Evolutionary conservation across 1,140 invertebrate genomes (phyloP).

Genomic region (Colletes gigas): DNA sequence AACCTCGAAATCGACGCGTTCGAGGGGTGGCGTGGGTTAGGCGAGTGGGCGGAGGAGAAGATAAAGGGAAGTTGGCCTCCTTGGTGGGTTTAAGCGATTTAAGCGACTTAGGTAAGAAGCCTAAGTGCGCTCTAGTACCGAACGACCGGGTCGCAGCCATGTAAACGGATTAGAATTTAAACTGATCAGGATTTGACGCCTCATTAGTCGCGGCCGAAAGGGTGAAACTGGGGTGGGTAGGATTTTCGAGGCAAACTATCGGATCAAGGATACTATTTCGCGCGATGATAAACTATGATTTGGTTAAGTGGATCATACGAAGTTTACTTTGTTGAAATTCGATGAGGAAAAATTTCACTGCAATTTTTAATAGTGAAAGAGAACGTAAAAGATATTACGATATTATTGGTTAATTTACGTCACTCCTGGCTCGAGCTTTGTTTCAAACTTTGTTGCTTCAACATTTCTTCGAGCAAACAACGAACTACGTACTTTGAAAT

Average conservation of each 20-base stretch:
- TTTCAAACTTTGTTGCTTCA: too few relatives aligned
- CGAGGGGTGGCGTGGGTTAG: neutral
- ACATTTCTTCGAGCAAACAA: too few relatives aligned
- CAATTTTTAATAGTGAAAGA: too few relatives aligned
- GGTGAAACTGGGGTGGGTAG: neutral
- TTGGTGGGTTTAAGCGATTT: slow-evolving; percentile 33
- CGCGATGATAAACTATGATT: neutral
- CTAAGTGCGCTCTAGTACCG: slow-evolving; percentile 51
- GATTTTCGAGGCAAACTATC: neutral
- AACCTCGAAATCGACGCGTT: slow-evolving; percentile 3
- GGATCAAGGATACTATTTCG: neutral
- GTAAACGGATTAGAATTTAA: slow-evolving; percentile 59
- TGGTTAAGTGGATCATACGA: neutral
- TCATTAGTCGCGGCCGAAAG: slow-evolving; percentile 33
- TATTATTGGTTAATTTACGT: too few relatives aligned
- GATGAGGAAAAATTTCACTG: neutral
- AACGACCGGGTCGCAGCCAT: slow-evolving; percentile 18
- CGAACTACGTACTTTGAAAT: too few relatives aligned
- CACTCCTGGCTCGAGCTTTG: too few relatives aligned
- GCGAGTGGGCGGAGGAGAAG: neutral
- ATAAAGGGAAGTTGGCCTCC: neutral
- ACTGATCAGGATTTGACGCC: slow-evolving; percentile 60
- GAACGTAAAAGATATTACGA: too few relatives aligned
- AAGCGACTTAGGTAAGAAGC: slow-evolving; percentile 66
- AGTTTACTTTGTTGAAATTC: neutral